These are phyloP conservation scores for Papilio glaucus DNA, from an alignment of 1,140 invertebrate species.

Conservation along the genomic window DNA sequence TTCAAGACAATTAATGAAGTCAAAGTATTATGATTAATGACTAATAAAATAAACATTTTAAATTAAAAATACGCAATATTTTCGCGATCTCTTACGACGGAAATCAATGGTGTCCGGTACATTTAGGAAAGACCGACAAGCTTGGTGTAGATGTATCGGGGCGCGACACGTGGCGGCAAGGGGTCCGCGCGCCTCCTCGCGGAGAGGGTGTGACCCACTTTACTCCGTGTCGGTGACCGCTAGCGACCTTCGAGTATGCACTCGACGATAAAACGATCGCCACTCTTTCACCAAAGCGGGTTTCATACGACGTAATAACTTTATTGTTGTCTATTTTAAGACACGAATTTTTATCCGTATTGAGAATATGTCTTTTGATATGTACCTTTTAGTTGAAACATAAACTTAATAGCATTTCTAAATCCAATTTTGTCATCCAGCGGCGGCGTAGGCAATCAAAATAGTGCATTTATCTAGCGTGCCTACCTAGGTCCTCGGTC, in stretches of 20 bases:
- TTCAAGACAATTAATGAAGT: background rate
- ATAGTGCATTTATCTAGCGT: constrained; percentile 58
- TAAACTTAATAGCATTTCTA: background rate
- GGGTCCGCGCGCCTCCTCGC: constrained; percentile 12
- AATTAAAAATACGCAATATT: background rate
- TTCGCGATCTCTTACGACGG: background rate
- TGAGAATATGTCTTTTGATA: background rate
- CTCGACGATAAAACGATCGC: constrained; percentile 67
- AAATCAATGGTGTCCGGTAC: constrained; percentile 15
- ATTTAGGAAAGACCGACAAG: background rate
- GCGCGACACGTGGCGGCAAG: constrained; percentile 41
- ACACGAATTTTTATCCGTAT: background rate
- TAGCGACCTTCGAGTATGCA: constrained; percentile 76
- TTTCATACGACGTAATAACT: constrained; percentile 60
- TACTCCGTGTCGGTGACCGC: constrained; percentile 71
- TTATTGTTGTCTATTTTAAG: constrained; percentile 60
- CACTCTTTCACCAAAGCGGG: constrained; percentile 52
- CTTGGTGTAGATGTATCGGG: constrained; percentile 36
- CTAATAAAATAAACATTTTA: background rate
- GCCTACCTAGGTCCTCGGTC: constrained; percentile 70
- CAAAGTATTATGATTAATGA: background rate
- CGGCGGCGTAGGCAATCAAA: constrained; percentile 53
- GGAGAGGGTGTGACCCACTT: constrained; percentile 73
- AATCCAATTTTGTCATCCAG: background rate
- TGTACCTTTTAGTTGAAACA: background rate